A percentile compares a stretch with the other conserved stretches of the same genome.
phyloP scores from a whole-genome alignment of 1,140 invertebrate species.

The Neelides sp. region DNA sequence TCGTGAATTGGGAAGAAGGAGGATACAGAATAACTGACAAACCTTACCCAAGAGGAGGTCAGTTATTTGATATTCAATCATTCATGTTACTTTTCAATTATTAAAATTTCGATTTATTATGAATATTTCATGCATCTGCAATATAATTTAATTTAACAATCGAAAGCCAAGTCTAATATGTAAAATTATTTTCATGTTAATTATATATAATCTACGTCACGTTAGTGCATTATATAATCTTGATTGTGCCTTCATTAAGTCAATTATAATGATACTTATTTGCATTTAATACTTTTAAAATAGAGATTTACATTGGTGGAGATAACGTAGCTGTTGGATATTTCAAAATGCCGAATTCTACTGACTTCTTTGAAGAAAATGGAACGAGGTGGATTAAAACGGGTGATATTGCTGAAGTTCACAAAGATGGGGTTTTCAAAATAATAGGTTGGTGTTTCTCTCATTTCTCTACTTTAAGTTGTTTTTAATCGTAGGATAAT shows the following conservation, averaged over 20 bases:
- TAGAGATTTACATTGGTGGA: slow-evolving; percentile 44
- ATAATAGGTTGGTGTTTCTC: slow-evolving; percentile 71
- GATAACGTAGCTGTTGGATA: slow-evolving; percentile 87
- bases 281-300: no score
- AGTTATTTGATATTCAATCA: no score
- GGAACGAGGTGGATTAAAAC: slow-evolving; percentile 82
- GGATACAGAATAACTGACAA: slow-evolving; percentile 79
- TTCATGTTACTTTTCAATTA: no score
- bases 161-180: no score
- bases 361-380: slow-evolving; percentile 73
- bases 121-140: no score
- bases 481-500: background rate
- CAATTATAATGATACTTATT: no score
- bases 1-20: slow-evolving; percentile 92
- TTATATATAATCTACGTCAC: no score
- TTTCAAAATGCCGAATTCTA: slow-evolving; percentile 78
- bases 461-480: background rate
- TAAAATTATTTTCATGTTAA: no score
- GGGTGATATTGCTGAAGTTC: slow-evolving; percentile 89
- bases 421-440: slow-evolving; percentile 80
- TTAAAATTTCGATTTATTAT: no score
- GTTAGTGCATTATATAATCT: no score
- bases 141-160: no score
- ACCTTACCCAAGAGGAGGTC: slow-evolving; percentile 81
- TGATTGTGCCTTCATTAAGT: no score